Evolutionary conservation across 1,140 invertebrate genomes (phyloP).

Genomic region (Sycobia sp.): DNA sequence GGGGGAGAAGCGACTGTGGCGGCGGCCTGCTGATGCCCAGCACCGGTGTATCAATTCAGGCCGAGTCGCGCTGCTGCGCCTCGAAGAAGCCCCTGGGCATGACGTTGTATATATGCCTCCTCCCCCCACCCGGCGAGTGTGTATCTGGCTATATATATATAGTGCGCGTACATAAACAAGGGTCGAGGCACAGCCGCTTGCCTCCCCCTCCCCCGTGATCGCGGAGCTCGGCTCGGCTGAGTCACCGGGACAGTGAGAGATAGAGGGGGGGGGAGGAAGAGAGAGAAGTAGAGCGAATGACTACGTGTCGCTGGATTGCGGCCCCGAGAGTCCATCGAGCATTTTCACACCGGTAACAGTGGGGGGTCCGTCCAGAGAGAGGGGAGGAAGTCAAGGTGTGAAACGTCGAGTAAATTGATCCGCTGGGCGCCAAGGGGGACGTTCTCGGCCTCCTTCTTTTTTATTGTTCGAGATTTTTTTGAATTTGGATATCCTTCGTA

Average conservation of each 20-base stretch:
- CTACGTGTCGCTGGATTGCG: too few relatives aligned
- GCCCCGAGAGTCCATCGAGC: constrained; percentile 42
- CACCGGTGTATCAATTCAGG: too few relatives aligned
- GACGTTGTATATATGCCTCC: not conserved
- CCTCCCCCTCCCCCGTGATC: constrained; percentile 39
- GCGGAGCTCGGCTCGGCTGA: constrained; percentile 43
- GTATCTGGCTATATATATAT: not conserved
- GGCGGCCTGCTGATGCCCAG: too few relatives aligned
- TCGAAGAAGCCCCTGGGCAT: not conserved
- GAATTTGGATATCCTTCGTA: too few relatives aligned
- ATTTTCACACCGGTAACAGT: constrained; percentile 50
- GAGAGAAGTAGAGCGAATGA: not conserved
- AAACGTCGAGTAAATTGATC: constrained; percentile 35
- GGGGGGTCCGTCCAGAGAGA: too few relatives aligned
- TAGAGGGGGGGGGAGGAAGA: constrained; percentile 13
- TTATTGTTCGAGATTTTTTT: too few relatives aligned
- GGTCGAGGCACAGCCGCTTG: not conserved
- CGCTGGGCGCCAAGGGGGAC: constrained; percentile 1
- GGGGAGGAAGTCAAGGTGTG: constrained; percentile 29
- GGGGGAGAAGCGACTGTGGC: constrained; percentile 15
- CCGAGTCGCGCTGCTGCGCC: not conserved
- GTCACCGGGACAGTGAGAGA: constrained; percentile 42
- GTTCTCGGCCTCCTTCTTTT: too few relatives aligned
- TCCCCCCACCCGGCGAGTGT: not conserved
- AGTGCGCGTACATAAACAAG: not conserved